Evolutionary conservation across 2,797 vertebrate species (phyloP), one percentile per base, ranked within the genome.

Genomic region (Alca torda): DNA sequence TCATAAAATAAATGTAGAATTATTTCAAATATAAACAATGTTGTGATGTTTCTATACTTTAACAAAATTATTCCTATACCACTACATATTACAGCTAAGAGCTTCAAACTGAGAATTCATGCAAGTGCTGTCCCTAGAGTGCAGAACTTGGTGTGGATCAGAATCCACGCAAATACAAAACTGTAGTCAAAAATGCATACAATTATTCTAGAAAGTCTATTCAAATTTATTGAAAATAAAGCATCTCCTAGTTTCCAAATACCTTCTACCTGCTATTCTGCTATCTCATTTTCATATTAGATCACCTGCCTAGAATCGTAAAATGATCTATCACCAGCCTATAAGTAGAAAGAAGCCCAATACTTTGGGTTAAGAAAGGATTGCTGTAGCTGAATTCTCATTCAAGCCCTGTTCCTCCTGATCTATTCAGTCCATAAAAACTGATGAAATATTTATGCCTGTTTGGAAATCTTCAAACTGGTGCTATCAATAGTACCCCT

Each of bases 291-390:
- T 90, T 82, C 37, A 79, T 9, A 25, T 61, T 16, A 70, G 28
- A 46, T 48, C 31, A 75, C 20, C 5, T 65, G 33, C 19, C 5
- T 21, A 35, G n/a, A 37, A 84, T 56, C 1, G 9, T 11, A 91
- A 80, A 87, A 63, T 39, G 1, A 69, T 37, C 17, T 51, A 26
- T 37, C 15, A 48, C 6, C 8, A 60, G 41, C 28, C 25, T 41
- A 33, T 10, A 73, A n/a, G 16, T 43, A 43, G 23, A 72, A 79
- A 72, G 20, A 43, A 78, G 23, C 12, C 35, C 51, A 85, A 39
- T 15, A 35, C 3, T 70, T 83, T 13, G 0, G 0, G 16, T 63
- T 46, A 64, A 45, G 16, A 33, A 79, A 87, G 43, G 17, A 53
- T 2, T 43, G 21, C 65, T 78, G 28, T n/a, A 88, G 54, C 23